Conservation (phyloP, 1,140 invertebrate genomes). For the Metopolophium dirhodum region DNA sequence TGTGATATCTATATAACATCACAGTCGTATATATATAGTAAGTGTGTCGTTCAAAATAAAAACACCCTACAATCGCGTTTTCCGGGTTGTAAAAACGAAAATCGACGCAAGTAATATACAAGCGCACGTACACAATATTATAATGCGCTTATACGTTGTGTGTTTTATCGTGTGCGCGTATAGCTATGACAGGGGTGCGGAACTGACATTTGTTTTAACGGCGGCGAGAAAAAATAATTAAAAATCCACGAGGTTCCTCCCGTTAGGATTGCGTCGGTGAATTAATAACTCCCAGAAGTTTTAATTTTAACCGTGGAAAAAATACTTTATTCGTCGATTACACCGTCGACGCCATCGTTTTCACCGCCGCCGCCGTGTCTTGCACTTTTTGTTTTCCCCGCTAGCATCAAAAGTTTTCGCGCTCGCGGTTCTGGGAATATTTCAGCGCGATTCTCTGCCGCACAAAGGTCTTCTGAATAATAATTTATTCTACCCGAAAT, state of each 20-base stretch:
- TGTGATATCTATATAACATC: not conserved
- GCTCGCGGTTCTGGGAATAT: not conserved
- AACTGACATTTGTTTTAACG: not conserved
- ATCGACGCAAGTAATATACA: not conserved
- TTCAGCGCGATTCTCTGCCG: not conserved
- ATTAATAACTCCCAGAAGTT: not conserved
- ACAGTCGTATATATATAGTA: not conserved
- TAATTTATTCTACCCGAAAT: not conserved
- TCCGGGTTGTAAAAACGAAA: conserved; percentile 18
- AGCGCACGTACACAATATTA: no score
- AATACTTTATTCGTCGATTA: conserved; percentile 4
- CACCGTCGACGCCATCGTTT: not conserved
- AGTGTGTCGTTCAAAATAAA: not conserved
- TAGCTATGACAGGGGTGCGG: not conserved
- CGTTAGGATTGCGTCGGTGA: not conserved
- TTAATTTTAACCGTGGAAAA: conserved; percentile 23
- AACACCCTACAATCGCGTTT: not conserved
- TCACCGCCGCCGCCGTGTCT: not conserved
- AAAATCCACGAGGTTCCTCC: not conserved
- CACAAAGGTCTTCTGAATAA: not conserved
- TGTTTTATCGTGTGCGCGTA: not conserved
- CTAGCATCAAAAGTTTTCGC: not conserved
- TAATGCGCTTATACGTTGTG: no score
- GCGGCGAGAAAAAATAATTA: not conserved
- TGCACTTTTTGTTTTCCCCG: not conserved